phyloP scores from a whole-genome alignment of 2,888 invertebrate species.

The Bruchidius siliquastri region DNA sequence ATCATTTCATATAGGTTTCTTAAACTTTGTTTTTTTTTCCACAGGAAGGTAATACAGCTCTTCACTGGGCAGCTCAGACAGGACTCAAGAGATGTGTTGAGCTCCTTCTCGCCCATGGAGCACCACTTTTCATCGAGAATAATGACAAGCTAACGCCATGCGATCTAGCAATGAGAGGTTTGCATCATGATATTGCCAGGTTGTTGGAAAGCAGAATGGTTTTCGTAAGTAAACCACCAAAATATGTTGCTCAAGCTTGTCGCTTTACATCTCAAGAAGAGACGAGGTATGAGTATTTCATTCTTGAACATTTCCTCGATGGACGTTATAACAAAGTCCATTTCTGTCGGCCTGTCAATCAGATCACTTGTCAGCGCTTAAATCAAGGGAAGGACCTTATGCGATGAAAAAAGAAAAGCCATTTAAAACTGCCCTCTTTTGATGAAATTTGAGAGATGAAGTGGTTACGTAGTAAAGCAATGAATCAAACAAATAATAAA shows the following conservation, averaged over 20 bases:
- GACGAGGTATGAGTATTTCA: too few species aligned
- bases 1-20: too few species aligned
- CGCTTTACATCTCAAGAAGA: background rate
- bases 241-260: background rate
- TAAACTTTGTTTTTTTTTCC: constrained; percentile 8
- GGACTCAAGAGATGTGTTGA: constrained; percentile 62
- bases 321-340: too few species aligned
- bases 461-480: too few species aligned
- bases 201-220: constrained; percentile 65
- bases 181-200: constrained; percentile 58
- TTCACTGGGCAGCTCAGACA: constrained; percentile 61
- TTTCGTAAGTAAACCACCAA: constrained; percentile 49
- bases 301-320: too few species aligned
- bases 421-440: too few species aligned
- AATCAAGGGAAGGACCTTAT: too few species aligned
- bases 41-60: constrained; percentile 60
- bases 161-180: constrained; percentile 58
- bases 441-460: too few species aligned
- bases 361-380: too few species aligned
- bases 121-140: constrained; percentile 60
- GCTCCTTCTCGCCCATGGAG: constrained; percentile 55
- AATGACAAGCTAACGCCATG: constrained; percentile 60
- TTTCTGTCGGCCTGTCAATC: too few species aligned
- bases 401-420: too few species aligned
- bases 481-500: too few species aligned